These are phyloP conservation scores for Bombus difficillimus DNA, from an alignment of 1,140 invertebrate species.

Conservation along the genomic window DNA sequence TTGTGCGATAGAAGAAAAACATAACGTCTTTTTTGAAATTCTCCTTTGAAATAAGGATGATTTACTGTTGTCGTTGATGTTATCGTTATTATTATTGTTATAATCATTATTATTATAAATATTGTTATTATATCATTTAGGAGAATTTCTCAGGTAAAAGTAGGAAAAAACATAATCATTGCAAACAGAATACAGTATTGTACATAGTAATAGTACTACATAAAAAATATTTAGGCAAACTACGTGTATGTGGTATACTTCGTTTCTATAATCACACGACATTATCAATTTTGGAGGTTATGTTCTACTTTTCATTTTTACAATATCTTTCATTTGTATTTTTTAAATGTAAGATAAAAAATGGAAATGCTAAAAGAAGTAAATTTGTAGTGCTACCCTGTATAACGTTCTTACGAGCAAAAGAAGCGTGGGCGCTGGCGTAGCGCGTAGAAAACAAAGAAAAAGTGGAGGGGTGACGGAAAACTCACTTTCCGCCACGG, in stretches of 20 bases:
- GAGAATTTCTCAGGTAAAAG: neutral
- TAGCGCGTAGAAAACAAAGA: slow-evolving; percentile 42
- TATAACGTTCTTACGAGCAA: neutral
- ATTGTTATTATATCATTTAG: neutral
- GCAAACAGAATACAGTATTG: too few species aligned
- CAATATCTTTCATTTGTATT: too few species aligned
- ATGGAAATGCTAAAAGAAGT: neutral
- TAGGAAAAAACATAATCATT: neutral
- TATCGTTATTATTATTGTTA: neutral
- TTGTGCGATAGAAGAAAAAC: neutral
- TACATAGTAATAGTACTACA: neutral
- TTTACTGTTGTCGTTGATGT: neutral
- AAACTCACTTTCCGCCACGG: slow-evolving; percentile 73
- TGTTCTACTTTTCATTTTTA: neutral
- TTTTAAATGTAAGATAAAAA: neutral
- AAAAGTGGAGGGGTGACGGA: slow-evolving; percentile 51
- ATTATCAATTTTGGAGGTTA: neutral
- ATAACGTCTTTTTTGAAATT: neutral
- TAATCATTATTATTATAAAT: neutral
- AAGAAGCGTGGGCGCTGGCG: slow-evolving; percentile 23
- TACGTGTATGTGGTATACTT: neutral
- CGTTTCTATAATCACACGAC: neutral
- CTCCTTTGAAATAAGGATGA: neutral
- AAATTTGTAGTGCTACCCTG: slow-evolving; percentile 16
- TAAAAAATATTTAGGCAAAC: neutral